Conservation (phyloP, 2,113 vertebrate genomes). For the Bubo blakistoni region DNA sequence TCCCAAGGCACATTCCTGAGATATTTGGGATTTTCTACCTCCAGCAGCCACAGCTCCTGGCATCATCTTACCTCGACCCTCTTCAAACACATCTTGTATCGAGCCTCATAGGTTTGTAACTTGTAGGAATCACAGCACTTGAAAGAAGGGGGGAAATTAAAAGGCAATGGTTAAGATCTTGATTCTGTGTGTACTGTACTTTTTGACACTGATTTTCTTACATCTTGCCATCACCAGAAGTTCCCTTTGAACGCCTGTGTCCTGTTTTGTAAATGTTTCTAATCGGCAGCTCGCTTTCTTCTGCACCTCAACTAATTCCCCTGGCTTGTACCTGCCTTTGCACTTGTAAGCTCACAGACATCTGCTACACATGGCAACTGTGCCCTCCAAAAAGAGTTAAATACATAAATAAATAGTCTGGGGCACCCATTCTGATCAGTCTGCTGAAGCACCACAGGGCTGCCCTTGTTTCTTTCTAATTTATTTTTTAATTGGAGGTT, state of each 20-base stretch:
- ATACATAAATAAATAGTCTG: not conserved
- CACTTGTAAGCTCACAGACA: not conserved
- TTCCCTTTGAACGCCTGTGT: not conserved
- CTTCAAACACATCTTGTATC: rapidly evolving
- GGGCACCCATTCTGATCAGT: not conserved
- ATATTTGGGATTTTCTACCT: not conserved
- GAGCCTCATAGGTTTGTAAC: not conserved
- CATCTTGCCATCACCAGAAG: not conserved
- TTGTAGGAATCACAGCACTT: not conserved
- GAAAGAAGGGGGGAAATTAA: not conserved
- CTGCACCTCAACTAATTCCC: not conserved
- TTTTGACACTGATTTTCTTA: not conserved
- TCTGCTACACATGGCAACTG: not conserved
- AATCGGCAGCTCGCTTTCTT: not conserved
- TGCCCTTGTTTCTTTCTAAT: not conserved
- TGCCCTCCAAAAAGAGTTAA: not conserved
- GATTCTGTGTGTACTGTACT: not conserved
- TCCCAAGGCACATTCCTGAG: not conserved
- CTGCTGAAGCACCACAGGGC: not conserved
- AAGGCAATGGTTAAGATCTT: not conserved
- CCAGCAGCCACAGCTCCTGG: not conserved
- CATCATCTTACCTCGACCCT: not conserved
- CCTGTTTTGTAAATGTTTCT: not conserved
- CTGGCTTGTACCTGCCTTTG: not conserved
- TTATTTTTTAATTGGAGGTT: not conserved